Conservation (phyloP, 2,888 invertebrate genomes). For the Scaptomyza tumidula region DNA sequence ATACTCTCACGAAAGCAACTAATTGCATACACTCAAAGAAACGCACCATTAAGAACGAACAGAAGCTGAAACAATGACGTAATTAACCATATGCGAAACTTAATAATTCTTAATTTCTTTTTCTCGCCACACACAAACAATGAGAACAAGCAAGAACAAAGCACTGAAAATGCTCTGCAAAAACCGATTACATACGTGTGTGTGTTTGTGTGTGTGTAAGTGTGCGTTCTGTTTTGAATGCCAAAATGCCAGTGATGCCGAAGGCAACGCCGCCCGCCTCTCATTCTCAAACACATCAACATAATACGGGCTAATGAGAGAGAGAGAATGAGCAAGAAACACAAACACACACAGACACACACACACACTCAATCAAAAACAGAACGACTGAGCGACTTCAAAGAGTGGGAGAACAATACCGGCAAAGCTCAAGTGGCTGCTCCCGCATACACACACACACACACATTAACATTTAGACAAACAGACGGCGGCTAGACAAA, state of each 20-base stretch:
- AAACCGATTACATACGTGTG: background rate
- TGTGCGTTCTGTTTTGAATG: constrained; percentile 33
- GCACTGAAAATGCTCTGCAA: constrained; percentile 6
- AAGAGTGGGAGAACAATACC: constrained; percentile 37
- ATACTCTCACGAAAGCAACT: background rate
- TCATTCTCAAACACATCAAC: constrained; percentile 66
- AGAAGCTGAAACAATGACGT: constrained; percentile 61
- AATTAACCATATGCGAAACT: constrained; percentile 65
- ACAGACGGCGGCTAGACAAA: constrained; percentile 66
- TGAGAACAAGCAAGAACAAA: background rate
- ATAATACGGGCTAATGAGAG: constrained; percentile 72
- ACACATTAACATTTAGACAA: constrained; percentile 11
- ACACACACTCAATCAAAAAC: constrained; percentile 10
- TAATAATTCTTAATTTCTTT: constrained; percentile 52
- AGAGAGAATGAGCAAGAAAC: constrained; percentile 34
- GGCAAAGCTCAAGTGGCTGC: constrained; percentile 74
- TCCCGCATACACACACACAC: constrained; percentile 10
- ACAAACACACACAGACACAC: background rate
- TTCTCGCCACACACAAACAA: constrained; percentile 18
- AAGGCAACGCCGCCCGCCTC: constrained; percentile 37
- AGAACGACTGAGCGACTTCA: background rate
- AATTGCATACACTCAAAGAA: constrained; percentile 2
- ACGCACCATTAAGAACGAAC: background rate
- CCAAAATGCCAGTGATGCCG: constrained; percentile 30
- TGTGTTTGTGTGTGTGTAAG: background rate